A percentile compares a stretch with the other conserved stretches of the same genome.
Evolutionary conservation across 2,797 vertebrate species (phyloP).

Genomic region (Notolepis coatsorum): DNA sequence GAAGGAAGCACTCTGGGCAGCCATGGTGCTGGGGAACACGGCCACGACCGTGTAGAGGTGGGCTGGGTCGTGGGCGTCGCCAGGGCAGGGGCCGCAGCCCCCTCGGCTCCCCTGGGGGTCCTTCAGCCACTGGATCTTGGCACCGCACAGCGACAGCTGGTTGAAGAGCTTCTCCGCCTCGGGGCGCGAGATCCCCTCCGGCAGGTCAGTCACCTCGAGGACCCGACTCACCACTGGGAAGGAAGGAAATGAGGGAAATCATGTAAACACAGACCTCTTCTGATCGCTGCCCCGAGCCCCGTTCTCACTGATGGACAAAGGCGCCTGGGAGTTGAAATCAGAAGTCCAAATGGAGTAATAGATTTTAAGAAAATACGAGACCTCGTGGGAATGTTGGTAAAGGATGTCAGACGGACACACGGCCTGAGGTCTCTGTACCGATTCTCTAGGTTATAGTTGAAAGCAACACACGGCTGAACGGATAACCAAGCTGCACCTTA

Average conservation of each 20-base stretch:
- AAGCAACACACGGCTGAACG: too few relatives aligned
- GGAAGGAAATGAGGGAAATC: constrained; percentile 3
- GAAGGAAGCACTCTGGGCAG: constrained; percentile 96
- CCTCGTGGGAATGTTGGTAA: too few relatives aligned
- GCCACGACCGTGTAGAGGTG: constrained; percentile 98
- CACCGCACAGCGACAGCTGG: constrained; percentile 95
- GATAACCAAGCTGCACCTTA: constrained; percentile 67
- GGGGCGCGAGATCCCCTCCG: constrained; percentile 95
- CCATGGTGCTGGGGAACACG: constrained; percentile 96
- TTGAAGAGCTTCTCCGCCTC: constrained; percentile 98
- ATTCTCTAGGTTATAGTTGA: too few relatives aligned
- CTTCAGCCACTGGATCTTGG: constrained; percentile 99
- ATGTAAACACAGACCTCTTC: too few relatives aligned
- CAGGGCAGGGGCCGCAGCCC: constrained; percentile 53
- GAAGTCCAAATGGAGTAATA: too few relatives aligned
- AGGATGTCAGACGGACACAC: too few relatives aligned
- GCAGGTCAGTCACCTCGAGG: constrained; percentile 96
- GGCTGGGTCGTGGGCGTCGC: constrained; percentile 88
- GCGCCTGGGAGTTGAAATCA: too few relatives aligned
- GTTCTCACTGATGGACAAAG: too few relatives aligned
- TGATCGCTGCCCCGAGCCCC: too few relatives aligned
- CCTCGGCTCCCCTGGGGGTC: constrained; percentile 90
- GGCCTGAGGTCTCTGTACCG: too few relatives aligned
- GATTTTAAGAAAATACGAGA: too few relatives aligned
- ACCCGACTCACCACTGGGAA: constrained; percentile 92